phyloP scores from a whole-genome alignment of 2,888 invertebrate species.

The Himalopsyche kuldschensis region DNA sequence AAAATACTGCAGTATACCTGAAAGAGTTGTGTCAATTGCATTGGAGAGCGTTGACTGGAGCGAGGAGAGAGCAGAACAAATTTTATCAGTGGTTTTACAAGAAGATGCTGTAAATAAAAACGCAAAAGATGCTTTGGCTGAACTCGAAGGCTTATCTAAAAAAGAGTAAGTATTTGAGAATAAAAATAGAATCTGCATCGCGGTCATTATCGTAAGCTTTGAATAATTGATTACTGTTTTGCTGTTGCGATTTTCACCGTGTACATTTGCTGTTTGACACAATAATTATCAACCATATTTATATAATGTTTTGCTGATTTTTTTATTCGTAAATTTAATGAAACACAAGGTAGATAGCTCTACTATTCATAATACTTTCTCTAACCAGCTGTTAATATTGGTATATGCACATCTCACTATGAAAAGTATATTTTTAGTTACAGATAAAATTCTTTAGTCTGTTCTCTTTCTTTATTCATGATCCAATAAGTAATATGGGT shows the following conservation, averaged over 20 bases:
- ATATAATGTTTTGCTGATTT: neutral
- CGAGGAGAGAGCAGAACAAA: constrained; percentile 78
- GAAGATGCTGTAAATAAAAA: constrained; percentile 60
- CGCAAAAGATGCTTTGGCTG: constrained; percentile 44
- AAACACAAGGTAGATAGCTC: too few species aligned
- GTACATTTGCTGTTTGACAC: neutral
- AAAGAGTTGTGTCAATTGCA: constrained; percentile 80
- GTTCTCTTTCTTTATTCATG: too few species aligned
- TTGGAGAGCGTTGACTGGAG: constrained; percentile 87
- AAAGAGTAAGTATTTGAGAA: constrained; percentile 30
- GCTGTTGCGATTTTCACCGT: neutral
- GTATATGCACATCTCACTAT: too few species aligned
- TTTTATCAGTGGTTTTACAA: constrained; percentile 70
- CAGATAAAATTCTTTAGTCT: too few species aligned
- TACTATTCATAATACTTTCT: too few species aligned
- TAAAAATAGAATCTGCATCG: neutral
- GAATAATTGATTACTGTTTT: neutral
- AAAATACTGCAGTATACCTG: constrained; percentile 75
- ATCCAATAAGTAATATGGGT: too few species aligned
- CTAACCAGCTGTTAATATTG: too few species aligned
- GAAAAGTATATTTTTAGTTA: too few species aligned
- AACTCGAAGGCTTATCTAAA: constrained; percentile 33
- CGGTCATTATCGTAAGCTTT: neutral
- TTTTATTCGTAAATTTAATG: too few species aligned
- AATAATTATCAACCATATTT: neutral